Evolutionary conservation across 2,797 vertebrate species (phyloP), one percentile per base, ranked within the genome.

Genomic region (Hozukius guyotensis): DNA sequence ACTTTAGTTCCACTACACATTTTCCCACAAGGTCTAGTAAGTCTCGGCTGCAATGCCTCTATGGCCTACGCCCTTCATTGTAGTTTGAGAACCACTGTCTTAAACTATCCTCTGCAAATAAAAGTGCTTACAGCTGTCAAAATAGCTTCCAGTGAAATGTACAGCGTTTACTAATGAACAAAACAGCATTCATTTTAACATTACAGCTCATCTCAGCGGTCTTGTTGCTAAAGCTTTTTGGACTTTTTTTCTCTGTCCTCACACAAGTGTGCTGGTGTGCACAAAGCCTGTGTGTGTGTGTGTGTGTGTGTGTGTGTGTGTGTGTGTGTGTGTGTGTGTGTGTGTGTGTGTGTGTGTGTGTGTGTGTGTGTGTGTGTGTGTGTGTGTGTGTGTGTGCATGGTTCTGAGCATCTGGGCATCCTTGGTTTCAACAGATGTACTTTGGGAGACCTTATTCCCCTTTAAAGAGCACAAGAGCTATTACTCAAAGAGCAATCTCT

Each of bases 401-500:
- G 8, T 49, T 56, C 77, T 77, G 56, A 77, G 76, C 81, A 88
- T 91, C 78, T 85, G 82, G 78, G 81, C 75, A 89, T 71, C 77
- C 16, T 61, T 61, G 65, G 27, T 71, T 66, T 78, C 82, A 62
- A 63, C 55, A 75, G 76, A 78, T 78, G 74, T 71, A 76, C 87
- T 74, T 81, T 87, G 80, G 78, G 86, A 63, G 72, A 64, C 55
- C 60, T 69, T 56, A 70, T 29, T 74, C 56, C 72, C 55, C 55
- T 82, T 91, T 81, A 77, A 88, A 78, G 69, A 61, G 32, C 72
- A 72, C 49, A 63, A 81, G 64, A 80, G 74, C 82, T 66, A 80
- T 91, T 82, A 88, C 77, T 87, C 75, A 89, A 81, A 81, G 78
- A 87, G 57, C 73, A 53, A 79, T 86, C 55, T 89, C 80, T 87